Evolutionary conservation across 2,113 vertebrate genomes (phyloP), one percentile per base, ranked within the genome.

Genomic region (Perca schrenkii): DNA sequence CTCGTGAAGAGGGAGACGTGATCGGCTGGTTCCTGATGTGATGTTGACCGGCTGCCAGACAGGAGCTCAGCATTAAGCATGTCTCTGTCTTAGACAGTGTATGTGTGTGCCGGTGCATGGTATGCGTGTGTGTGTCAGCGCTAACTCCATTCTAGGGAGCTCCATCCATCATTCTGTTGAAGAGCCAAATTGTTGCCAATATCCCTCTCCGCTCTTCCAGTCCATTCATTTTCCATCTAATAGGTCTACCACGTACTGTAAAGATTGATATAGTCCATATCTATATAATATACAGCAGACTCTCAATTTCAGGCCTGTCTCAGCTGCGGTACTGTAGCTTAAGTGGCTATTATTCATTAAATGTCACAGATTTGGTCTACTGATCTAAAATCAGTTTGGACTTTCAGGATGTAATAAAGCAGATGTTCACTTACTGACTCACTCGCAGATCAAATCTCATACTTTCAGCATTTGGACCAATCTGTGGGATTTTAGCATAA

Each of bases 111-210:
- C 22, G 12, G 54, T 57, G 54, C 6, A 22, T 40, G 40, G 40
- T 43, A 43, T 43, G 54, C 28, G 2, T 28, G 50, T 54, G 52
- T 65, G 28, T 58, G 52, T 64, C 19, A 67, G 40, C 10, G 1
- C n/a, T 65, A 22, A 80, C 4, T 82, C 76, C 73, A 49, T 69
- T 60, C 77, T 65, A 16, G 3, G 28, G 40, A 47, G 60, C 68
- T 80, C 79, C 67, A 88, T 91, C 78, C 76, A 85, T 91, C 89
- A 89, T 74, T 69, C 54, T 67, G 54, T 79, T 22, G 53, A 86
- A 43, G 79, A 76, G 66, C 57, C 86, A 86, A 70, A 86, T 79
- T 19, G 66, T 70, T 88, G 85, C 64, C 86, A 87, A 84, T 88
- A 89, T 87, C 65, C 36, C 73, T 73, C 50, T 81, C 69, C 1